A percentile compares a stretch with the other conserved stretches of the same genome.
These are phyloP conservation scores for Cydia splendana DNA, from an alignment of 1,140 invertebrate genomes.

Conservation along the genomic window DNA sequence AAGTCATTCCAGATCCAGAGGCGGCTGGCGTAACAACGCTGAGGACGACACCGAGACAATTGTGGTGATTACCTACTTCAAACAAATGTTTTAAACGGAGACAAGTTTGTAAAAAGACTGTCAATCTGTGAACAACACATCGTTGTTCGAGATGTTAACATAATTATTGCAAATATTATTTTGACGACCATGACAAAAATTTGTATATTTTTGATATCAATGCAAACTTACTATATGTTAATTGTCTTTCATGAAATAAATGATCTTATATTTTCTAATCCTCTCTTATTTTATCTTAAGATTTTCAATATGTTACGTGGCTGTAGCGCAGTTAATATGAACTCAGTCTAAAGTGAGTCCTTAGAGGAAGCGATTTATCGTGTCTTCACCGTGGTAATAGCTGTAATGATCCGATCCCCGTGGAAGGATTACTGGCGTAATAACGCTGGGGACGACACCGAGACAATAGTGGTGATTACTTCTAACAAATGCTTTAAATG, in stretches of 20 bases:
- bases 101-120: background rate
- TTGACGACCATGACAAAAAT: too few relatives aligned
- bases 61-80: background rate
- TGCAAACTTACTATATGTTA: too few relatives aligned
- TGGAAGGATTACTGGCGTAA: background rate
- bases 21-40: background rate
- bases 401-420: slow-evolving; percentile 49
- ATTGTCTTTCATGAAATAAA: too few relatives aligned
- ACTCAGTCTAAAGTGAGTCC: background rate
- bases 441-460: background rate
- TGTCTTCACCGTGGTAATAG: slow-evolving; percentile 57
- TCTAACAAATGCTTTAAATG: background rate
- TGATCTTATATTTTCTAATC: too few relatives aligned
- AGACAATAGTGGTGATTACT: slow-evolving; percentile 6
- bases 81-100: background rate
- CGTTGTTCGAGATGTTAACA: background rate
- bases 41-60: background rate
- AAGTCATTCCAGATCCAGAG: too few relatives aligned
- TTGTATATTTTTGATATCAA: too few relatives aligned
- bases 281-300: too few relatives aligned
- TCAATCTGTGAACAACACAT: background rate
- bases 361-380: slow-evolving; percentile 35
- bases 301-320: too few relatives aligned
- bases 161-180: too few relatives aligned
- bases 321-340: too few relatives aligned